Evolutionary conservation across 2,888 invertebrate genomes (phyloP).

Genomic region (Epirrita christyi): DNA sequence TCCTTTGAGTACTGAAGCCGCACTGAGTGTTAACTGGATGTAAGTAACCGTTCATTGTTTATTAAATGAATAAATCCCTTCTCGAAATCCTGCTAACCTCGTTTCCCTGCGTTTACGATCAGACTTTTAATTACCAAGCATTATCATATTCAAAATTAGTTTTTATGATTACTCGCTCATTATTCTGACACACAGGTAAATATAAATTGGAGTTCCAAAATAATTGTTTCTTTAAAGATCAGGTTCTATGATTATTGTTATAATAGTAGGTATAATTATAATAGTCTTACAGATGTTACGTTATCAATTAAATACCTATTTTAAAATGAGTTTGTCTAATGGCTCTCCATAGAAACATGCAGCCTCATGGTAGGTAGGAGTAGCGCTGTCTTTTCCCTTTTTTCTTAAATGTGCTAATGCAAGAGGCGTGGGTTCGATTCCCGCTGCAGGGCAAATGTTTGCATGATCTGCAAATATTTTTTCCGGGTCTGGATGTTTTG

Average conservation of each 20-base stretch:
- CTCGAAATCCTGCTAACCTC: not conserved
- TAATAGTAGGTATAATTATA: not conserved
- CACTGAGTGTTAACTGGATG: no score
- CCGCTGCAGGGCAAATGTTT: no score
- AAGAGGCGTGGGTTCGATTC: no score
- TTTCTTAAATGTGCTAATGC: no score
- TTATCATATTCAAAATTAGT: constrained; percentile 26
- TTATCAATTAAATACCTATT: not conserved
- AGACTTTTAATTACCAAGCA: constrained; percentile 23
- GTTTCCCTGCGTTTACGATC: constrained; percentile 21
- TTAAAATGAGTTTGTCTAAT: not conserved
- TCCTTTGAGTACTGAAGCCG: no score
- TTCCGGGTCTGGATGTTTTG: no score
- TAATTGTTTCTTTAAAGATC: not conserved
- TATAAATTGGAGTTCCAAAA: not conserved
- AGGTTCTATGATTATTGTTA: not conserved
- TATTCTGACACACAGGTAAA: constrained; percentile 13
- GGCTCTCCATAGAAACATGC: not conserved
- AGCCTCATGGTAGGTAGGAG: no score
- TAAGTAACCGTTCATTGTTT: no score
- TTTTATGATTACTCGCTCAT: constrained; percentile 16
- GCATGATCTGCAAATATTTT: no score
- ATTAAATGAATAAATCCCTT: no score
- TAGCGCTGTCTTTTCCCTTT: no score
- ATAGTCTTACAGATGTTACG: not conserved